Evolutionary conservation across 64 coral and sea anemone species (phyloP), one percentile per base, ranked within the genome.

Genomic region (Actinia tenebrosa): DNA sequence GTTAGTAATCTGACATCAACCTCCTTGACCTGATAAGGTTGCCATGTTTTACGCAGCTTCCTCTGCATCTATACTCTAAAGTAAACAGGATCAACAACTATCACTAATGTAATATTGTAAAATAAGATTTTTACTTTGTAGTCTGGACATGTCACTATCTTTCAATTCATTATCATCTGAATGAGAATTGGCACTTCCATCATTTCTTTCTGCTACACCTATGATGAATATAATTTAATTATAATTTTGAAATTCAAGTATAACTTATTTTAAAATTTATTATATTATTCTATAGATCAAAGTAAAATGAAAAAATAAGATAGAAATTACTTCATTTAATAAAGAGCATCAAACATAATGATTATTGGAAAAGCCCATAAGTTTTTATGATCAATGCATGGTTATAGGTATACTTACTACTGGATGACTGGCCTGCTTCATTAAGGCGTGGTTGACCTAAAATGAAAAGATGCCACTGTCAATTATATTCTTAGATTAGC

Each of bases 131-230:
- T 84, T 71, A 96, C 94, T 89, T 85, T 96, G 94, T 30, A 96
- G 80, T 90, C 94, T 90, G 45, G 94, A 96, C 52, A 96, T 77
- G 80, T 96, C 94, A 45, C 91, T 90, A 88, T 96, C 94, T 54
- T 96, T 92, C 42, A 92, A 86, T 58, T 92, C 94, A 89, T 84
- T 90, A 44, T 92, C 84, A 87, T 92, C 91, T 59, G 56, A 59
- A 43, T 85, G 83, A 8, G 60, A 81, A 52, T 81, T 92, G 7
- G 69, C 69, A 75, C 27, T 42, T 25, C 69, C 58, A 71, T 86
- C 90, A 44, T 83, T 86, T 86, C 89, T 71, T 0, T 61, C 87
- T 16, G 84, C 86, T 61, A 84, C 64, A 81, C 84, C 93, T 92
- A 50, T 44, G 77, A 72, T 68, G 3, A 89, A 64, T 23, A 77